These are phyloP conservation scores for Labeo rohita DNA, from an alignment of 2,113 vertebrate species.

Conservation along the genomic window DNA sequence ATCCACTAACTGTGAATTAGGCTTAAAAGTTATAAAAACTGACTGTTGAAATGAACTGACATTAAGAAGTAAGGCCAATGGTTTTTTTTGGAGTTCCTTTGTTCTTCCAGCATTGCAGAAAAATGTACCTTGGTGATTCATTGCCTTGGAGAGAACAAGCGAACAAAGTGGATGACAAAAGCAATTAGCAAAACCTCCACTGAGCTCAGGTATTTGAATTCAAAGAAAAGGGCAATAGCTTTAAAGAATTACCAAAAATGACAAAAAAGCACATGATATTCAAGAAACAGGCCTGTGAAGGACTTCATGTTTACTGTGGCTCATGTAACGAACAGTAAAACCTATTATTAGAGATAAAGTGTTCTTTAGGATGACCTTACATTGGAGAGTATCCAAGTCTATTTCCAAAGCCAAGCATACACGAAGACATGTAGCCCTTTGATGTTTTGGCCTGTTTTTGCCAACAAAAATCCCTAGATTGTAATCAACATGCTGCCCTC, in stretches of 20 bases:
- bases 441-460: neutral
- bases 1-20: neutral
- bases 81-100: neutral
- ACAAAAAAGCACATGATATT: neutral
- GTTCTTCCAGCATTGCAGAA: neutral
- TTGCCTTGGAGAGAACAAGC: slow-evolving; percentile 35
- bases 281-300: neutral
- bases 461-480: neutral
- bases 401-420: neutral
- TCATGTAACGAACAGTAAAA: neutral
- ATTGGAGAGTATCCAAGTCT: neutral
- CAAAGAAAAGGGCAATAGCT: slow-evolving; percentile 15
- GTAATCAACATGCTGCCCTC: no score
- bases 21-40: neutral
- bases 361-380: no score
- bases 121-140: neutral
- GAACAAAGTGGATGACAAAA: slow-evolving; percentile 29
- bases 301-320: neutral
- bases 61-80: slow-evolving; percentile 5
- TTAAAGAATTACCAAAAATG: neutral
- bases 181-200: slow-evolving; percentile 39
- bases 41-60: slow-evolving; percentile 8
- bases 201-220: slow-evolving; percentile 19
- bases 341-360: neutral
- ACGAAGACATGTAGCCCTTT: neutral